A percentile compares a stretch with the other conserved stretches of the same genome.
phyloP scores from a whole-genome alignment of 2,888 invertebrate genomes.

The Bugula neritina region DNA sequence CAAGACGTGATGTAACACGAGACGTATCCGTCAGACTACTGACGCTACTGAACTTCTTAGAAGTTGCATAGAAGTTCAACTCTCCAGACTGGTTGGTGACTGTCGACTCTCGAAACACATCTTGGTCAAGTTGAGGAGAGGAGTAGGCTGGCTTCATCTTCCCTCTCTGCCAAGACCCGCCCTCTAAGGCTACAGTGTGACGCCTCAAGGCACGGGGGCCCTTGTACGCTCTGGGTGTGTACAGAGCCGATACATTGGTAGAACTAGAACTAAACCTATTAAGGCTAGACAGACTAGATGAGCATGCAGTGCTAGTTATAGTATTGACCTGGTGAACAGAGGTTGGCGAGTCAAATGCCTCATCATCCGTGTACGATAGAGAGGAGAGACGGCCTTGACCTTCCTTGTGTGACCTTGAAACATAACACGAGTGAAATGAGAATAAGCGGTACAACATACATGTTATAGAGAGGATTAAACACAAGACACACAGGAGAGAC shows the following conservation, averaged over 20 bases:
- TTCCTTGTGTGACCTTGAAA: not conserved
- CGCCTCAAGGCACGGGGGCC: not conserved
- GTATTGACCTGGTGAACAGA: conserved; percentile 5
- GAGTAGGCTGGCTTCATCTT: not conserved
- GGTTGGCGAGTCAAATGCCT: conserved; percentile 5
- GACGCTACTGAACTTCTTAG: not conserved
- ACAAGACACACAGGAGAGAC: not conserved
- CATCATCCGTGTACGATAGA: conserved; percentile 20
- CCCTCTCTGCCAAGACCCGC: not conserved
- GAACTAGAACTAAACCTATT: not conserved
- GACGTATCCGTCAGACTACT: not conserved
- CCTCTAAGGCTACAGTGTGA: conserved; percentile 11
- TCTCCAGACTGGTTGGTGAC: no score
- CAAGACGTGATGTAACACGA: no score
- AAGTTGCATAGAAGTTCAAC: not conserved
- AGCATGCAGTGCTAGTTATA: not conserved
- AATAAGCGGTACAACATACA: not conserved
- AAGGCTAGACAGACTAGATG: not conserved
- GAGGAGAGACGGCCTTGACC: conserved; percentile 7
- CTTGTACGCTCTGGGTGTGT: not conserved
- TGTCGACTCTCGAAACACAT: not conserved
- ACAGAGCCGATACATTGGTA: not conserved
- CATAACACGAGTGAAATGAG: not conserved
- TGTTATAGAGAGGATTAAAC: not conserved
- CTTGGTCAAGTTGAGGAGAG: not conserved